These are phyloP conservation scores for Epinephelus awoara DNA, from an alignment of 2,797 vertebrate genomes.

Conservation along the genomic window DNA sequence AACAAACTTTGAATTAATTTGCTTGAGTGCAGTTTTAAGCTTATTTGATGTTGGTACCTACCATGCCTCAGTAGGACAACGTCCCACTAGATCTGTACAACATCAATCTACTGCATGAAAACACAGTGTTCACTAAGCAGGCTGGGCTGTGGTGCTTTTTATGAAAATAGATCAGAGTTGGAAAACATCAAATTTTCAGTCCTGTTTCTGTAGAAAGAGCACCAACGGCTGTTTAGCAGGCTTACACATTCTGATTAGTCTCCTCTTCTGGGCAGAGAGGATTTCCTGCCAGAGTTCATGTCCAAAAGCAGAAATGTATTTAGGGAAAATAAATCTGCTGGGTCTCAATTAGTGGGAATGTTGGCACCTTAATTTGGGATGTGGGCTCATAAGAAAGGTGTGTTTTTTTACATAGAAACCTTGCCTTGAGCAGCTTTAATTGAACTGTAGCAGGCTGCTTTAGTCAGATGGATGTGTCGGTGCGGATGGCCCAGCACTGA, in stretches of 20 bases:
- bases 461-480: constrained; percentile 13
- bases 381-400: neutral
- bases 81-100: neutral
- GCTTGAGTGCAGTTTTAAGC: neutral
- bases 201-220: constrained; percentile 20
- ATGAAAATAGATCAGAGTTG: neutral
- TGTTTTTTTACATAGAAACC: constrained; percentile 42
- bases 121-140: neutral
- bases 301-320: constrained; percentile 37
- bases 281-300: constrained; percentile 31
- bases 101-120: neutral
- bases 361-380: constrained; percentile 1
- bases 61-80: neutral
- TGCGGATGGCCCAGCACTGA: constrained; percentile 35
- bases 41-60: neutral
- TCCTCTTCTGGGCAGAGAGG: constrained; percentile 29
- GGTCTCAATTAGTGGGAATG: constrained; percentile 59
- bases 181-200: constrained; percentile 3
- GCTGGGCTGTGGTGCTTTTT: neutral
- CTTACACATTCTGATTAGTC: constrained; percentile 30
- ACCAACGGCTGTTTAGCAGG: constrained; percentile 32
- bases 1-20: neutral
- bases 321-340: constrained; percentile 56
- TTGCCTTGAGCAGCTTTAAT: constrained; percentile 23
- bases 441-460: constrained; percentile 11